phyloP scores from a whole-genome alignment of 92 coral and sea anemone genomes.

The Muricea muricata region DNA sequence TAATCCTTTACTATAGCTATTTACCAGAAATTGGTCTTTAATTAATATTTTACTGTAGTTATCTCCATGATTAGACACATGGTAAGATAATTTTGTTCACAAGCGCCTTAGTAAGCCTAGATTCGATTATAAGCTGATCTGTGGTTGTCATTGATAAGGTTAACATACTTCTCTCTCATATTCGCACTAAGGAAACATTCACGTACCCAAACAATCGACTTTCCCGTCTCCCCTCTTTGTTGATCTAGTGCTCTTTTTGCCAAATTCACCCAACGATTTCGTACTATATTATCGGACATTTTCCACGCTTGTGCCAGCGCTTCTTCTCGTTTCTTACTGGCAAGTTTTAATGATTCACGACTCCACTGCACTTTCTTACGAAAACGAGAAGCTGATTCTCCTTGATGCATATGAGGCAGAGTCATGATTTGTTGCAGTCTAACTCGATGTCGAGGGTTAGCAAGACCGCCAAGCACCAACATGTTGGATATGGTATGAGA shows the following conservation, averaged over 20 bases:
- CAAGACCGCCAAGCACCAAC: constrained; percentile 47
- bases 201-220: neutral
- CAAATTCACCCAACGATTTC: constrained; percentile 42
- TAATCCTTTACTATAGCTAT: no score
- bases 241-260: constrained; percentile 23
- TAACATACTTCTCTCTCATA: neutral
- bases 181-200: neutral
- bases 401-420: constrained; percentile 48
- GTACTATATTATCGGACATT: constrained; percentile 28
- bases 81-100: no score
- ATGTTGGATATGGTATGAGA: constrained; percentile 30
- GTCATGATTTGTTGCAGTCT: constrained; percentile 39
- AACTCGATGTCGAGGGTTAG: constrained; percentile 41
- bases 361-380: constrained; percentile 38
- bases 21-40: no score
- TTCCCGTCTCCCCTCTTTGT: neutral
- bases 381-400: constrained; percentile 36
- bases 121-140: no score
- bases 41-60: no score
- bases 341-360: neutral
- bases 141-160: no score
- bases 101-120: no score
- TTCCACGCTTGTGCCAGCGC: constrained; percentile 32
- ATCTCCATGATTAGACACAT: no score
- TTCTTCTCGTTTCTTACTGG: neutral